Percentiles rank a stretch among this genome's conserved stretches.
Evolutionary conservation across 2,888 invertebrate species (phyloP).

Genomic region (Myopa testacea): DNA sequence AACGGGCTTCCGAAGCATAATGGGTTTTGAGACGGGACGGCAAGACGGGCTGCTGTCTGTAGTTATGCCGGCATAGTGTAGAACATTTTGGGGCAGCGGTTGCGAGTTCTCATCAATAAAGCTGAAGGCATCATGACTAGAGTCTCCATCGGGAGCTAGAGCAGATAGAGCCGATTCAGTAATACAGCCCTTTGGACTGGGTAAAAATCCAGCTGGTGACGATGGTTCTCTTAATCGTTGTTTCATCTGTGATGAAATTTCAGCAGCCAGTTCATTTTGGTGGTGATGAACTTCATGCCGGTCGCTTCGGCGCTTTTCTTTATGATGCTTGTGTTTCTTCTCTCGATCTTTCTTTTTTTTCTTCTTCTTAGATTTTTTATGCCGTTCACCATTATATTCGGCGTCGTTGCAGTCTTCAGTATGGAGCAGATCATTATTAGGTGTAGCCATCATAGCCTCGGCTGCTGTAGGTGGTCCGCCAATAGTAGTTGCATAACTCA

Average conservation of each 20-base stretch:
- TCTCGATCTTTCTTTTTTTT: constrained; percentile 83
- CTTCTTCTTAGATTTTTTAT: constrained; percentile 82
- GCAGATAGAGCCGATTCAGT: constrained; percentile 42
- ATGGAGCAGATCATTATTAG: constrained; percentile 52
- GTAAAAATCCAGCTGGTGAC: constrained; percentile 26
- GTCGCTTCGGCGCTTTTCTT: constrained; percentile 73
- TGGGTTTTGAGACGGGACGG: constrained; percentile 65
- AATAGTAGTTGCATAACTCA: constrained; percentile 1
- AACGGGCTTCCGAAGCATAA: constrained; percentile 61
- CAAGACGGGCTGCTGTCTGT: constrained; percentile 66
- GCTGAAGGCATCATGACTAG: constrained; percentile 72
- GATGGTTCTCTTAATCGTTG: not conserved
- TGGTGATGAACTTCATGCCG: constrained; percentile 49
- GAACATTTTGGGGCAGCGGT: constrained; percentile 64
- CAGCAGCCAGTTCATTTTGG: constrained; percentile 46
- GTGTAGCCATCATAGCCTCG: constrained; percentile 63
- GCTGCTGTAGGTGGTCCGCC: constrained; percentile 61
- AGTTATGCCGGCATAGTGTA: constrained; percentile 65
- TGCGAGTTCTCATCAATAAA: constrained; percentile 70
- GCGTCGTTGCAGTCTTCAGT: constrained; percentile 51
- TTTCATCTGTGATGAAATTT: not conserved
- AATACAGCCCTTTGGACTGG: constrained; percentile 49
- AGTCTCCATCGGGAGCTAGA: constrained; percentile 69
- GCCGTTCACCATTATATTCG: constrained; percentile 68
- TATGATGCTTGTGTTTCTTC: constrained; percentile 78